These are phyloP conservation scores for Ondatra zibethicus DNA, from an alignment of 2,113 vertebrate species.

Conservation along the genomic window DNA sequence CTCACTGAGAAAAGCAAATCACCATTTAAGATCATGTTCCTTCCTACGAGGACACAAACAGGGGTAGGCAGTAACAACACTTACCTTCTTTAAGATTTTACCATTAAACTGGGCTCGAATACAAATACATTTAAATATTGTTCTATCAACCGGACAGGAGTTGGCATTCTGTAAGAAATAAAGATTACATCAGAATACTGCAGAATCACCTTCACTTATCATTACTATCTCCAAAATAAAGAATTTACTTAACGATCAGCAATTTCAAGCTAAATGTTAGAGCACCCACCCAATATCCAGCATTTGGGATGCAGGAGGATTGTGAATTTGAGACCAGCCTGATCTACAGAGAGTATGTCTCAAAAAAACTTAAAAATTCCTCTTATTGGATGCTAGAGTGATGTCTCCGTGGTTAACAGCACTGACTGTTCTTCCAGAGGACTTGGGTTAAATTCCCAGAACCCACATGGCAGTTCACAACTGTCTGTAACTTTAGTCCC, in stretches of 20 bases:
- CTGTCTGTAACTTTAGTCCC: too few species aligned
- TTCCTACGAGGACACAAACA: background rate
- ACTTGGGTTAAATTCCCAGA: too few species aligned
- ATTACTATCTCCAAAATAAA: background rate
- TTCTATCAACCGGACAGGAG: slow-evolving; percentile 97
- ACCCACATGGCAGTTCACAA: too few species aligned
- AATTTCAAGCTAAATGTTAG: background rate
- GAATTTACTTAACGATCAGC: background rate
- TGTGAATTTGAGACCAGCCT: background rate
- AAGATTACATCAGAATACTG: background rate
- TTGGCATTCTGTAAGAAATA: slow-evolving; percentile 92
- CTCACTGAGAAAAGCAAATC: background rate
- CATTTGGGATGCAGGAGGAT: background rate
- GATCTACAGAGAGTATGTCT: background rate
- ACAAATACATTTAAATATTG: slow-evolving; percentile 92
- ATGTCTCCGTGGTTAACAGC: too few species aligned
- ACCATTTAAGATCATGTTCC: background rate
- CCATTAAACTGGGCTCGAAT: slow-evolving; percentile 92
- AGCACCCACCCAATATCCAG: background rate
- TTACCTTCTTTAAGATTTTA: slow-evolving; percentile 93
- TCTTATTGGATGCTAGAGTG: background rate
- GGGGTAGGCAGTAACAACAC: background rate
- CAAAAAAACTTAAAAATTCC: background rate
- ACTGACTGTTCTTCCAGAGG: too few species aligned
- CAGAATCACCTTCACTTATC: too few species aligned